These are phyloP conservation scores for Empidonax traillii DNA, from an alignment of 2,113 vertebrate species.

Conservation along the genomic window DNA sequence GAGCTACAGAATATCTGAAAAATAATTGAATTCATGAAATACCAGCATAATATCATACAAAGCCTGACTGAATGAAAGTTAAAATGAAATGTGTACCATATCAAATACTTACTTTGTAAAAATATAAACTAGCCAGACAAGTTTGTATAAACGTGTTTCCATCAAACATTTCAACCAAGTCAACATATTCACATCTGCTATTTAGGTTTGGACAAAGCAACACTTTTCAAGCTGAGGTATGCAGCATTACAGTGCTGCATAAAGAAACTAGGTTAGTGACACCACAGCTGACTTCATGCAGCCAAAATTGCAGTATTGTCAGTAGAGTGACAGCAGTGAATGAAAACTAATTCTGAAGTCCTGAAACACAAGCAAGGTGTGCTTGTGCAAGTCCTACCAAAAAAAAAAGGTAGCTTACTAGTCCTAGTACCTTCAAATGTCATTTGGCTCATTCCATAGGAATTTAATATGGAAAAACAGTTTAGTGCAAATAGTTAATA, in stretches of 20 bases:
- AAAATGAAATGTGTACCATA: slow-evolving; percentile 36
- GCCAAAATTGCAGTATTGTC: background rate
- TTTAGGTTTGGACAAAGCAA: background rate
- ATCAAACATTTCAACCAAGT: background rate
- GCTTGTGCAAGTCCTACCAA: background rate
- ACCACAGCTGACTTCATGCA: background rate
- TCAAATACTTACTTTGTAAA: slow-evolving; percentile 18
- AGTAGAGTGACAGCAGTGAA: background rate
- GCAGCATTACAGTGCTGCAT: background rate
- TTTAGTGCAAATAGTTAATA: background rate
- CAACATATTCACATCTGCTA: background rate
- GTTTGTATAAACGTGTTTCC: background rate
- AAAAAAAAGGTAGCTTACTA: background rate
- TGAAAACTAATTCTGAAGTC: background rate
- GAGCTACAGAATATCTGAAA: slow-evolving; percentile 7
- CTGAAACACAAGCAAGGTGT: background rate
- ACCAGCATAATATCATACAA: background rate
- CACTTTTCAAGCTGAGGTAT: background rate
- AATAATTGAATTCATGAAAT: slow-evolving; percentile 11
- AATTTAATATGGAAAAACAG: background rate
- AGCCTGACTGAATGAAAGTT: background rate
- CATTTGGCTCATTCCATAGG: background rate
- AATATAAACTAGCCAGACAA: background rate
- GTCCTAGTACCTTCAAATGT: background rate
- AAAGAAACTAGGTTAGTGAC: background rate